phyloP scores from a whole-genome alignment of 2,888 invertebrate species.

The Agrochola circellaris region DNA sequence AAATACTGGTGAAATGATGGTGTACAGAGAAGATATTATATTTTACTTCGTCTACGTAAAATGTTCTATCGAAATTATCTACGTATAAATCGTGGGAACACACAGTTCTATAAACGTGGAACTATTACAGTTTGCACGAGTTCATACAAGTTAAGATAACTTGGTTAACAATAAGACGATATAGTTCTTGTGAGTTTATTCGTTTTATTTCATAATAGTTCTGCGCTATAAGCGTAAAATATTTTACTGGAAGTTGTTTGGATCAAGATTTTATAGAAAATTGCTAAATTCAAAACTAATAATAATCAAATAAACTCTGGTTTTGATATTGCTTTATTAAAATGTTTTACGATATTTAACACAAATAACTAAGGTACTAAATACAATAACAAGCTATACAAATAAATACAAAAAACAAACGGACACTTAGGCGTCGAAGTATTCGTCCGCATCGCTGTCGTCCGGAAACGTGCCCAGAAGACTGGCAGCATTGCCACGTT shows the following conservation, averaged over 20 bases:
- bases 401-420: too few relatives aligned
- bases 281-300: not conserved
- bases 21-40: too few relatives aligned
- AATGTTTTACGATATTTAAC: too few relatives aligned
- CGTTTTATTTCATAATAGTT: constrained; percentile 47
- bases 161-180: constrained; percentile 47
- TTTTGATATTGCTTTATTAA: too few relatives aligned
- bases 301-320: not conserved
- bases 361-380: too few relatives aligned
- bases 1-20: too few relatives aligned
- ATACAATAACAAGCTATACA: too few relatives aligned
- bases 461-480: too few relatives aligned
- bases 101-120: constrained; percentile 14
- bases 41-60: not conserved
- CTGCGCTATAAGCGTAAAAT: constrained; percentile 18
- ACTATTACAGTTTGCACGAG: constrained; percentile 42
- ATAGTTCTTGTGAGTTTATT: constrained; percentile 54
- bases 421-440: too few relatives aligned
- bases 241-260: constrained; percentile 6
- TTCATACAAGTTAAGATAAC: constrained; percentile 52
- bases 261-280: not conserved
- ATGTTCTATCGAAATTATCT: constrained; percentile 1
- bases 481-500: too few relatives aligned
- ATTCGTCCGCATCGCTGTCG: too few relatives aligned
- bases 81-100: not conserved